phyloP scores from a whole-genome alignment of 2,797 vertebrate genomes.

The Hippoglossus hippoglossus region DNA sequence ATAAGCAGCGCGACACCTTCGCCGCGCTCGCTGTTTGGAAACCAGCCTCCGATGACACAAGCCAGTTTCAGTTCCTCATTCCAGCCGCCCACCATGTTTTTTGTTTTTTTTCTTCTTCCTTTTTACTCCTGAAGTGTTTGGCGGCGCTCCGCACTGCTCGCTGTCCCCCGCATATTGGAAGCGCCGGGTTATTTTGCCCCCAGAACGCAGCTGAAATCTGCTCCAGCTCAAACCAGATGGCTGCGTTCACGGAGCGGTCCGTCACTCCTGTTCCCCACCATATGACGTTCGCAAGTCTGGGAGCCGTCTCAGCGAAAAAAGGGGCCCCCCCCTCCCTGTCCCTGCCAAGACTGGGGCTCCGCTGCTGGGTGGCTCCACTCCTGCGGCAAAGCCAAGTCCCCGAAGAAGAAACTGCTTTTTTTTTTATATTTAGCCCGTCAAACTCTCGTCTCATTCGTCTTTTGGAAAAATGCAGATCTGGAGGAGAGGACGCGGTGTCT shows the following conservation, averaged over 20 bases:
- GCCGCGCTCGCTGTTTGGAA: slow-evolving; percentile 54
- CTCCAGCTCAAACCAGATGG: slow-evolving; percentile 87
- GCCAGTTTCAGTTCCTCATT: slow-evolving; percentile 51
- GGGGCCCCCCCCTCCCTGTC: slow-evolving; percentile 21
- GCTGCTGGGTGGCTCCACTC: slow-evolving; percentile 80
- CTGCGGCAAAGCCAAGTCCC: slow-evolving; percentile 77
- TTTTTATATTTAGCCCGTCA: slow-evolving; percentile 39
- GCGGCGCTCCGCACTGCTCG: slow-evolving; percentile 46
- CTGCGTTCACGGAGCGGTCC: slow-evolving; percentile 78
- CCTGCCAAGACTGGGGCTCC: slow-evolving; percentile 80
- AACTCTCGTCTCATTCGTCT: slow-evolving; percentile 35
- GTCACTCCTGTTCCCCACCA: slow-evolving; percentile 85
- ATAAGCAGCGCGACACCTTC: slow-evolving; percentile 68
- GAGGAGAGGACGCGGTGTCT: slow-evolving; percentile 52
- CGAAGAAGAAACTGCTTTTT: slow-evolving; percentile 64
- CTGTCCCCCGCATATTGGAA: slow-evolving; percentile 81
- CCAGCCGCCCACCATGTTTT: slow-evolving; percentile 60
- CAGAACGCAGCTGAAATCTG: slow-evolving; percentile 85
- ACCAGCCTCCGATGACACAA: slow-evolving; percentile 61
- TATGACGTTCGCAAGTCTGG: slow-evolving; percentile 86
- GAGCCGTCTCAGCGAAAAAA: slow-evolving; percentile 68
- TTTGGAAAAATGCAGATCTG: slow-evolving; percentile 29
- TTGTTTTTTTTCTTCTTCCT: slow-evolving; percentile 24
- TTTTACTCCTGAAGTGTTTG: slow-evolving; percentile 56
- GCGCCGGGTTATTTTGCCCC: slow-evolving; percentile 83